These are phyloP conservation scores for Grapholita molesta DNA, from an alignment of 1,140 invertebrate species.

Conservation along the genomic window DNA sequence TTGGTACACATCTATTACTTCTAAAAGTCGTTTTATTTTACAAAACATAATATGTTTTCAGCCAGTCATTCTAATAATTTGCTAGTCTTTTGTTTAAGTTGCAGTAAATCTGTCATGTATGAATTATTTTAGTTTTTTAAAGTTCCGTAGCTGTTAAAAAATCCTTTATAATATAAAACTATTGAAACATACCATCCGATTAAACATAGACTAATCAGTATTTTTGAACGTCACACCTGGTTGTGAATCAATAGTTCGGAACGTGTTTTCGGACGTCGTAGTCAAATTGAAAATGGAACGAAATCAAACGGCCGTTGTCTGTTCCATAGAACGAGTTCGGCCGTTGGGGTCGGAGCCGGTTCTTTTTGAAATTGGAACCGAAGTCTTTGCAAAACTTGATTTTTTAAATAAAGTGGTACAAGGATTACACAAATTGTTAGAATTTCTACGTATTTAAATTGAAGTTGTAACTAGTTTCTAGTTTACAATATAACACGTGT, in stretches of 20 bases:
- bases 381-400: not conserved
- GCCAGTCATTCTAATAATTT: too few species aligned
- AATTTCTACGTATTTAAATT: not conserved
- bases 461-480: not conserved
- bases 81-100: too few species aligned
- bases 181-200: too few species aligned
- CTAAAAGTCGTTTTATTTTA: too few species aligned
- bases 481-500: not conserved
- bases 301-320: not conserved
- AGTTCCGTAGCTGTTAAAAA: too few species aligned
- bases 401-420: constrained; percentile 1
- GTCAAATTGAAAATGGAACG: not conserved
- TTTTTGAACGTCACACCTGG: not conserved
- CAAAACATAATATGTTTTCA: too few species aligned
- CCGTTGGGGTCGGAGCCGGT: constrained; percentile 4
- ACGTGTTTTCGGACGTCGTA: not conserved
- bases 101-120: too few species aligned
- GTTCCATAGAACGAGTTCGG: not conserved
- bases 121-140: too few species aligned
- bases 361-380: constrained; percentile 13
- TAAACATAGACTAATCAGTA: not conserved
- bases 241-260: not conserved
- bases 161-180: too few species aligned
- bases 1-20: too few species aligned
- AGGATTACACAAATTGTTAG: not conserved